Conservation (phyloP, 2,888 invertebrate genomes). For the Eilema griseolum region DNA sequence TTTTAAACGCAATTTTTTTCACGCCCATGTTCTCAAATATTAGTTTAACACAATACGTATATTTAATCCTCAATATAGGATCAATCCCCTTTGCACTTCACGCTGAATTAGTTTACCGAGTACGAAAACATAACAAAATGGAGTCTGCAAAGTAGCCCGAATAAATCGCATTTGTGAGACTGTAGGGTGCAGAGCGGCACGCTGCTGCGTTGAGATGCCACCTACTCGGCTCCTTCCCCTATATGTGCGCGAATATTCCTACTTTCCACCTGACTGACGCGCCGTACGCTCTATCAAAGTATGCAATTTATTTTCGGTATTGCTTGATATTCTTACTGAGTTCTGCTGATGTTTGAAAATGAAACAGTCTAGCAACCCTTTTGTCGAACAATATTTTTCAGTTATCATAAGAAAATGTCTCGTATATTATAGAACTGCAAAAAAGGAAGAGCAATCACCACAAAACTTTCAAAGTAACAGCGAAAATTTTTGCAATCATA, state of each 20-base stretch:
- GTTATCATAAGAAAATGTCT: slow-evolving; percentile 9
- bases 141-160: slow-evolving; percentile 66
- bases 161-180: slow-evolving; percentile 74
- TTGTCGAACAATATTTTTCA: slow-evolving; percentile 36
- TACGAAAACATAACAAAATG: slow-evolving; percentile 64
- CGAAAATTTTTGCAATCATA: slow-evolving; percentile 39
- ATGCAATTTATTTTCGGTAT: slow-evolving; percentile 74
- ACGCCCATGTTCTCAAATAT: background rate
- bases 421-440: slow-evolving; percentile 25
- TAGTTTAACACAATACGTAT: slow-evolving; percentile 26
- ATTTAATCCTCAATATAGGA: slow-evolving; percentile 32
- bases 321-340: slow-evolving; percentile 60
- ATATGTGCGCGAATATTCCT: slow-evolving; percentile 67
- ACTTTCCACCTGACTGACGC: slow-evolving; percentile 73
- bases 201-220: slow-evolving; percentile 52
- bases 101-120: slow-evolving; percentile 56
- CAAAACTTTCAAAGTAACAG: slow-evolving; percentile 39
- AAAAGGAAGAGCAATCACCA: slow-evolving; percentile 31
- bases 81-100: slow-evolving; percentile 51
- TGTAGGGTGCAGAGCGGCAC: slow-evolving; percentile 42
- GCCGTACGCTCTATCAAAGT: slow-evolving; percentile 70
- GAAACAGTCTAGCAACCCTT: slow-evolving; percentile 27
- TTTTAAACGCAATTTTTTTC: slow-evolving; percentile 2
- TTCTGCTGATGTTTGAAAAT: slow-evolving; percentile 43
- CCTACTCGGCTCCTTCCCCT: slow-evolving; percentile 39